Evolutionary conservation across 2,888 invertebrate genomes (phyloP), one percentile per base, ranked within the genome.

Genomic region (Opisthograptis luteolata): DNA sequence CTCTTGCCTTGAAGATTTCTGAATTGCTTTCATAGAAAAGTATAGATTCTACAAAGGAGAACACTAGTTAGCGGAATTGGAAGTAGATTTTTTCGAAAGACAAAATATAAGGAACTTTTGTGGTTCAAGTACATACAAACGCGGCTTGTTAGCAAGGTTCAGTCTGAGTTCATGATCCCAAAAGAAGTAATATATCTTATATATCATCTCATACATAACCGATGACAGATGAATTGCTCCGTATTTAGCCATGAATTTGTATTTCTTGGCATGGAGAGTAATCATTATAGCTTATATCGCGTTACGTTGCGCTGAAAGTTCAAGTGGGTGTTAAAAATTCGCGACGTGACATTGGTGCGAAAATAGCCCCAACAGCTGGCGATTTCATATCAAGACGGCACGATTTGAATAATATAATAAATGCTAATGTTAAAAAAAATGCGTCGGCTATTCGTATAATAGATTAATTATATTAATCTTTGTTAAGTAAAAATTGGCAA

Each of bases 311-410:
- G 64, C 57, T 63, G 68, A 74, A 74, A 76, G 65, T 75, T 75
- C 65, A 71, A 72, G 79, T 79, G 79, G 78, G 79, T 75, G 81
- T 75, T 64, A 70, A 69, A 70, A 64, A 66, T 66, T 64, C 62
- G 60, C 61, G 67, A 63, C 59, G 64, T 74, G 87, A 80, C 84
- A 83, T 85, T 86, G 82, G 69, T 55, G 62, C 73, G 7, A 73
- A 84, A 87, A 88, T 87, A 85, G 74, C 68, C 57, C 58, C n/a
- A 64, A 75, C 81, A 76, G 78, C 81, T 81, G 80, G 70, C 70
- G 60, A 64, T 70, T 70, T 70, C 66, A 79, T 70, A 77, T 79
- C 44, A 44, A 31, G 25, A 30, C 41, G 50, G 45, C 40, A 30
- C 13, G 3, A 25, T 37, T 17, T 45, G 7, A 45, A 56, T 48